Evolutionary conservation across 2,113 vertebrate genomes (phyloP).

Genomic region (Heterocephalus glaber): DNA sequence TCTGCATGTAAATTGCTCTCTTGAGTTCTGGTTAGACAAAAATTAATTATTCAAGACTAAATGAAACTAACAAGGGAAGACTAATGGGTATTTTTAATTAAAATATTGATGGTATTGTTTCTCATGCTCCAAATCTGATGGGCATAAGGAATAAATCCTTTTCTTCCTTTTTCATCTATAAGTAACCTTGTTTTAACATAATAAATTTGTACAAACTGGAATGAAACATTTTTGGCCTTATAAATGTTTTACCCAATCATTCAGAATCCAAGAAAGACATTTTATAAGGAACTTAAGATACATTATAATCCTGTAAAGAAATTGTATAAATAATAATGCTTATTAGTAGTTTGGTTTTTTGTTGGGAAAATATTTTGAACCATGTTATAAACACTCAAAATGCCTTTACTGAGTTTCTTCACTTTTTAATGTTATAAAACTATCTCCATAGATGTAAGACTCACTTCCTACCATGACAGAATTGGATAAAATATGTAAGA

Average conservation of each 20-base stretch:
- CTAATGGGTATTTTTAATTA: background rate
- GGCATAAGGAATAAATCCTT: background rate
- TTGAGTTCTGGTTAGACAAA: background rate
- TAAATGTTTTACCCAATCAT: background rate
- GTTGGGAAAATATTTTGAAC: background rate
- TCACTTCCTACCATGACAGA: background rate
- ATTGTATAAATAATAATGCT: conserved; percentile 8
- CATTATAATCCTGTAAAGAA: background rate
- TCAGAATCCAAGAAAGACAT: background rate
- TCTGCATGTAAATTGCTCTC: background rate
- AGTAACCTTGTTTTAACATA: background rate
- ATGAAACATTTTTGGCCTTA: background rate
- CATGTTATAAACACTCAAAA: background rate
- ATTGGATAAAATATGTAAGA: background rate
- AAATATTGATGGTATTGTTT: background rate
- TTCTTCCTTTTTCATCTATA: background rate
- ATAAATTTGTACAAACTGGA: background rate
- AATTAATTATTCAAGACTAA: background rate
- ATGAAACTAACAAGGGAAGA: background rate
- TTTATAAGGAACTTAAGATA: background rate
- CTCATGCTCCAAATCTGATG: background rate
- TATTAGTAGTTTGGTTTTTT: background rate
- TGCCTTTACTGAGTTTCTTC: background rate
- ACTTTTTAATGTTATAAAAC: background rate
- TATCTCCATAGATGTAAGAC: background rate